Evolutionary conservation across 2,888 invertebrate species (phyloP), one percentile per base, ranked within the genome.

Genomic region (Cataglyphis cursor): DNA sequence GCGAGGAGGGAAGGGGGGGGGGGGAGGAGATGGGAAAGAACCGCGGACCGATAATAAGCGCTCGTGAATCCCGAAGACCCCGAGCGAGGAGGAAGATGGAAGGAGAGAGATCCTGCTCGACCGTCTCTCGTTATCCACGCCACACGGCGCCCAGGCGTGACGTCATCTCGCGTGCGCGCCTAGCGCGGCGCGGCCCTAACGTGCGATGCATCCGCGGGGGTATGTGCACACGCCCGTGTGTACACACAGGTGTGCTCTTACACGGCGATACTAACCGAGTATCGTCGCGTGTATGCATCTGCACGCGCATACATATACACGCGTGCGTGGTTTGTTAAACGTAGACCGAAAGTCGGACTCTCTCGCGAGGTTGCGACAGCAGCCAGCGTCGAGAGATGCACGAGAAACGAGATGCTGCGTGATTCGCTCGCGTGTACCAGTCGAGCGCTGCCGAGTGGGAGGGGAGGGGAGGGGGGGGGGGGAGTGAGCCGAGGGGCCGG

Each of bases 81-180:
- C 75, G 83, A 31, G 76, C 64, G n/a, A 57, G 18, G 44, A 31
- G 68, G 31, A n/a, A 9, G 41, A 24, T 28, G 21, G 65, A 65
- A 10, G 10, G 24, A 10, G 54, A 51, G 51, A 10, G 59, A 59
- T 78, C 59, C 70, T 41, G 70, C 44, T n/a, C 59, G 85, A 73
- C 85, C 89, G 87, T 90, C 90, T 82, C 83, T 91, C 90, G 92
- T 92, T 92, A 91, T 88, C 91, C 90, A 84, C 88, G 88, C 85
- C 90, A 87, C 76, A 76, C 90, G 91, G 91, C 93, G 92, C 91
- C 91, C 92, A 35, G 81, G 84, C 84, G 87, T 93, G 92, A 92
- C 92, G 92, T 92, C 92, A 92, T 51, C 81, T 83, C 83, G 85
- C 85, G 90, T 82, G 90, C 87, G 84, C 82, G 82, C 18, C 78